A percentile compares a stretch with the other conserved stretches of the same genome.
These are phyloP conservation scores for Hippolais icterina DNA, from an alignment of 2,113 vertebrate genomes.

Conservation along the genomic window DNA sequence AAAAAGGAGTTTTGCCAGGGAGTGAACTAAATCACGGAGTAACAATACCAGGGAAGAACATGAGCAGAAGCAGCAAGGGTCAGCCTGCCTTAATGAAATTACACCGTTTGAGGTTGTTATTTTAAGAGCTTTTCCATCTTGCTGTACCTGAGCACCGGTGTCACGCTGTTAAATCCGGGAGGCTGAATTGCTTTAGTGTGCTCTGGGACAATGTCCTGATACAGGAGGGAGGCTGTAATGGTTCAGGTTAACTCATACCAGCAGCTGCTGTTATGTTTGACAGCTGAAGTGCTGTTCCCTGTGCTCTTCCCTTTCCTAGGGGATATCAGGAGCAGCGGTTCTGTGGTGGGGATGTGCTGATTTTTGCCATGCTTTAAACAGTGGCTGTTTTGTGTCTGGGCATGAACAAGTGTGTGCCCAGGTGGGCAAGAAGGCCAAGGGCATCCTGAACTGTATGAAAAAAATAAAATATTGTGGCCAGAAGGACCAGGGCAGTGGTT, in stretches of 20 bases:
- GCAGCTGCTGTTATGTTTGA: not conserved
- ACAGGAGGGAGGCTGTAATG: not conserved
- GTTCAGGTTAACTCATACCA: not conserved
- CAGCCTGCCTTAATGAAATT: conserved; percentile 49
- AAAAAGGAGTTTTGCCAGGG: not conserved
- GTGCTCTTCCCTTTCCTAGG: not conserved
- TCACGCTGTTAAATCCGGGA: not conserved
- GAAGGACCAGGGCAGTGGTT: not conserved
- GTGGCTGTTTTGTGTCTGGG: not conserved
- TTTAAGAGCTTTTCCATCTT: not conserved
- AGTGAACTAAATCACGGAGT: not conserved
- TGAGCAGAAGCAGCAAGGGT: not conserved
- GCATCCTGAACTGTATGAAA: not conserved
- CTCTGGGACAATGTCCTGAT: not conserved
- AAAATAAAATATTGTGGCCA: not conserved
- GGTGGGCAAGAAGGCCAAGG: not conserved
- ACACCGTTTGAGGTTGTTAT: not conserved
- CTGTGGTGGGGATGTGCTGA: accelerated
- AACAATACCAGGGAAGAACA: not conserved
- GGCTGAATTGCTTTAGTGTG: not conserved
- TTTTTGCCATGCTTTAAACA: not conserved
- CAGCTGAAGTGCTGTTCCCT: not conserved
- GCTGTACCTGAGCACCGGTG: not conserved
- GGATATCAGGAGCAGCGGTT: not conserved
- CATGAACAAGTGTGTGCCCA: not conserved